phyloP scores from a whole-genome alignment of 2,797 vertebrate genomes.

The Tympanoctomys barrerae region DNA sequence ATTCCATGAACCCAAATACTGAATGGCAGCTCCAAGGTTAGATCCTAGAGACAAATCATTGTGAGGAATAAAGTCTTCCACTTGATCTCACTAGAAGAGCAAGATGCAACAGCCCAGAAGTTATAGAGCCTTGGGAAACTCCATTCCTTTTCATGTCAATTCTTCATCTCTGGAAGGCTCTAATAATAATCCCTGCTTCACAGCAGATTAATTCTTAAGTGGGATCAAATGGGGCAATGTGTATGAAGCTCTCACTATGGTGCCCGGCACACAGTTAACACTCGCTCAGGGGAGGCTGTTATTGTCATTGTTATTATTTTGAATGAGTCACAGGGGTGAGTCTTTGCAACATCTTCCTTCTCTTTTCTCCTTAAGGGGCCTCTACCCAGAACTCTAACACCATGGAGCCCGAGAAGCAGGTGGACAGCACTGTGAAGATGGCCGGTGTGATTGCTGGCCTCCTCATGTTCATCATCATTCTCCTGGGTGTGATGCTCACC shows the following conservation, averaged over 20 bases:
- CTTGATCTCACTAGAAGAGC: neutral
- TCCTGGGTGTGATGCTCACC: constrained; percentile 96
- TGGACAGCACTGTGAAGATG: constrained; percentile 98
- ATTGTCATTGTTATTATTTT: neutral
- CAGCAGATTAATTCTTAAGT: neutral
- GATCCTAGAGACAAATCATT: neutral
- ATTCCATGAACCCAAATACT: neutral
- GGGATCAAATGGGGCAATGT: neutral
- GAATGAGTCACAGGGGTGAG: neutral
- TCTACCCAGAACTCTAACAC: constrained; percentile 98
- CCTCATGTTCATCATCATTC: constrained; percentile 98
- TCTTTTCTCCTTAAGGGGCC: constrained; percentile 91
- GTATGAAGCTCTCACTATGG: neutral
- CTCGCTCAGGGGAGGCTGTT: neutral
- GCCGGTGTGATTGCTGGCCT: constrained; percentile 98
- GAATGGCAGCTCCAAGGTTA: neutral
- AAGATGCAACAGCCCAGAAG: neutral
- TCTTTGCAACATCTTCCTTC: constrained; percentile 73
- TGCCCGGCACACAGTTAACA: constrained; percentile 57
- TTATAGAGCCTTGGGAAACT: neutral
- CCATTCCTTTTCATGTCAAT: neutral
- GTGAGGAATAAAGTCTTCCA: neutral
- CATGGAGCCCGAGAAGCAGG: constrained; percentile 98
- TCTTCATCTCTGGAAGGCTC: neutral
- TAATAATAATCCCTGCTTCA: neutral